These are phyloP conservation scores for Penaeus monodon DNA, from an alignment of 2,888 invertebrate species.

Conservation along the genomic window DNA sequence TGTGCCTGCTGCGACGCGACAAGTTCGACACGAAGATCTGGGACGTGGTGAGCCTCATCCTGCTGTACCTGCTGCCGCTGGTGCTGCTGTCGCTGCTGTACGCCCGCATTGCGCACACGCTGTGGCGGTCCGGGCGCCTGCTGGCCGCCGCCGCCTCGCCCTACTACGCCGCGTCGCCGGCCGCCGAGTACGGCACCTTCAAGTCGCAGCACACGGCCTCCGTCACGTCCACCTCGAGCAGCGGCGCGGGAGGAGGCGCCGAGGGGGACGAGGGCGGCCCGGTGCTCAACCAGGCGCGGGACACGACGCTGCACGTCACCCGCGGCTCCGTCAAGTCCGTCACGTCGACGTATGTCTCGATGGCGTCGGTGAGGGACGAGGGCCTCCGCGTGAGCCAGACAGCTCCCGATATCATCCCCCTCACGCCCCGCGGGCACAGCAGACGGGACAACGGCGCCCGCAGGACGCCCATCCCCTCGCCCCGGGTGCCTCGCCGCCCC, in stretches of 20 bases:
- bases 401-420: conserved; percentile 30
- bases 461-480: background rate
- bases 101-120: conserved; percentile 84
- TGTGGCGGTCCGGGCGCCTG: conserved; percentile 76
- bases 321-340: conserved; percentile 44
- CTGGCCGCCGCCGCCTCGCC: conserved; percentile 37
- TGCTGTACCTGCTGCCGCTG: conserved; percentile 86
- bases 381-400: conserved; percentile 29
- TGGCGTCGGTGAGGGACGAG: conserved; percentile 22
- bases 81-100: conserved; percentile 83
- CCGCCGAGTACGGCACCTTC: conserved; percentile 40
- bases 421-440: conserved; percentile 8
- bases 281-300: background rate
- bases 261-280: conserved; percentile 9
- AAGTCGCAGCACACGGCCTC: conserved; percentile 56
- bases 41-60: conserved; percentile 84
- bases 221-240: conserved; percentile 46
- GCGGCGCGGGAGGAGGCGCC: conserved; percentile 17
- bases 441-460: background rate
- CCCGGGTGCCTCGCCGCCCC: conserved; percentile 27
- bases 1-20: conserved; percentile 81
- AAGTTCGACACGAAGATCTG: conserved; percentile 84
- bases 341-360: conserved; percentile 40
- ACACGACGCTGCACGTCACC: conserved; percentile 14
- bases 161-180: conserved; percentile 12